Evolutionary conservation across 2,888 invertebrate genomes (phyloP).

Genomic region (Drosophila monieri): DNA sequence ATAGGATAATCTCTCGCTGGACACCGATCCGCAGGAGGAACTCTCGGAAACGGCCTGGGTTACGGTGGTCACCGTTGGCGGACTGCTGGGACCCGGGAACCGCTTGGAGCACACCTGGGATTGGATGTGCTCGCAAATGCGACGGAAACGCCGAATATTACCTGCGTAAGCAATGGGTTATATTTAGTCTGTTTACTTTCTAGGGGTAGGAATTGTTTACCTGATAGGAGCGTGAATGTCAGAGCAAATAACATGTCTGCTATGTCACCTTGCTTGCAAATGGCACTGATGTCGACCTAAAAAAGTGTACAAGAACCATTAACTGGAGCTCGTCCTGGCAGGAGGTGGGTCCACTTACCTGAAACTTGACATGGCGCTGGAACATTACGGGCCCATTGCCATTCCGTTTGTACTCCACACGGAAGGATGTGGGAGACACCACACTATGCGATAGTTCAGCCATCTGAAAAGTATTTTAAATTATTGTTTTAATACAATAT

Average conservation of each 20-base stretch:
- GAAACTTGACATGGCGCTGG: conserved; percentile 97
- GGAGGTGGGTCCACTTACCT: conserved; percentile 84
- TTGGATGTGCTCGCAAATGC: conserved; percentile 98
- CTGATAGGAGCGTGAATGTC: conserved; percentile 96
- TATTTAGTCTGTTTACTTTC: not conserved
- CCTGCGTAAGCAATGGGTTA: conserved; percentile 85
- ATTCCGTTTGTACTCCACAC: conserved; percentile 98
- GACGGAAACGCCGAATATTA: conserved; percentile 96
- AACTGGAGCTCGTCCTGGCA: conserved; percentile 59
- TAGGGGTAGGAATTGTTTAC: conserved; percentile 84
- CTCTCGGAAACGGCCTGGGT: conserved; percentile 85
- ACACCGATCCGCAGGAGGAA: conserved; percentile 84
- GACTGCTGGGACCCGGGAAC: conserved; percentile 84
- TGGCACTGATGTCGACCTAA: conserved; percentile 94
- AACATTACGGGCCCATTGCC: conserved; percentile 98
- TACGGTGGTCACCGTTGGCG: conserved; percentile 82
- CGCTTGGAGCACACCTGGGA: conserved; percentile 89
- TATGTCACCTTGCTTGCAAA: conserved; percentile 89
- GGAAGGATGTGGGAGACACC: conserved; percentile 98
- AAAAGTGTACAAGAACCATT: conserved; percentile 77
- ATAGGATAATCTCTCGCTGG: conserved; percentile 84
- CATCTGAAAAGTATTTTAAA: conserved; percentile 87
- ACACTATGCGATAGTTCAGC: conserved; percentile 98
- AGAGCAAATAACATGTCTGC: conserved; percentile 94
- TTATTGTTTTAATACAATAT: not conserved